Evolutionary conservation across 2,113 vertebrate genomes (phyloP).

Genomic region (Aleadryas rufinucha): DNA sequence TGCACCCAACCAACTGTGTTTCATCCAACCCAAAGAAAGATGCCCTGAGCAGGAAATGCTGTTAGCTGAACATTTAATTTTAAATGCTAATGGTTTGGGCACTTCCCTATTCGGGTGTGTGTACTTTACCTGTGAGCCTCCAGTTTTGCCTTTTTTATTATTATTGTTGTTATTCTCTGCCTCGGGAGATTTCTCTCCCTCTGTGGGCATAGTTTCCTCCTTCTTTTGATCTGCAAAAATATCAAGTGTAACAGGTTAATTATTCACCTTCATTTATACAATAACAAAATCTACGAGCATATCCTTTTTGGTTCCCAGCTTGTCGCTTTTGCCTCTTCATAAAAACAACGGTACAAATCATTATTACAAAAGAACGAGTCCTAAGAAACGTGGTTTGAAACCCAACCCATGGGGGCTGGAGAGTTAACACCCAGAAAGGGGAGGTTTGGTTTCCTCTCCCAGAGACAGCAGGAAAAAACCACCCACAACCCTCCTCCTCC

Average conservation of each 20-base stretch:
- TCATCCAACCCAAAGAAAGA: constrained; percentile 39
- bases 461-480: constrained; percentile 71
- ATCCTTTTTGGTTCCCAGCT: background rate
- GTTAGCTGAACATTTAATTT: background rate
- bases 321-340: background rate
- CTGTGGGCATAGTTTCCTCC: constrained; percentile 95
- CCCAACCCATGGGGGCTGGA: constrained; percentile 79
- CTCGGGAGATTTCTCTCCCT: constrained; percentile 93
- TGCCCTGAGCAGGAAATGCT: background rate
- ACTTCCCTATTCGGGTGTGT: background rate
- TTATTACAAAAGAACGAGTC: constrained; percentile 53
- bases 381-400: constrained; percentile 81
- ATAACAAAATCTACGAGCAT: background rate
- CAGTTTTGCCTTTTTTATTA: constrained; percentile 93
- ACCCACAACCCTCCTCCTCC: constrained; percentile 74
- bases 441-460: constrained; percentile 73
- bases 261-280: constrained; percentile 43
- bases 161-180: constrained; percentile 87
- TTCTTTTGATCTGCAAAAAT: constrained; percentile 91
- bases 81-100: constrained; percentile 15
- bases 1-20: background rate
- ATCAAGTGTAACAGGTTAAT: constrained; percentile 73
- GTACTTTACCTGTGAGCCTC: constrained; percentile 91
- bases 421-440: constrained; percentile 80
- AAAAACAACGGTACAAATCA: constrained; percentile 24